Evolutionary conservation across 2,113 vertebrate genomes (phyloP).

Genomic region (Murina feae): DNA sequence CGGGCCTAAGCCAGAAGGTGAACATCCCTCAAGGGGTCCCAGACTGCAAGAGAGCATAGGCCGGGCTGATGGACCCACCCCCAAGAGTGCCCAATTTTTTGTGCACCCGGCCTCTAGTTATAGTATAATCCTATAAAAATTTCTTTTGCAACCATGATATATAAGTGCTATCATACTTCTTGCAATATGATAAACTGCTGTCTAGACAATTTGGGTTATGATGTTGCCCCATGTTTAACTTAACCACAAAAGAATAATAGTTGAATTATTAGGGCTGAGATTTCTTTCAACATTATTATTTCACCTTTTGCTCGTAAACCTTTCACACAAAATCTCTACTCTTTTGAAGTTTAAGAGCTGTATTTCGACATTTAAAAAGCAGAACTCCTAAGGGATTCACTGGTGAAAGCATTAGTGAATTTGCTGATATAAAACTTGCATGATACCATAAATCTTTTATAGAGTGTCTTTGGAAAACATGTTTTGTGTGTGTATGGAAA

Average conservation of each 20-base stretch:
- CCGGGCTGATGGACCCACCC: no score
- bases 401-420: constrained; percentile 91
- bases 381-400: constrained; percentile 83
- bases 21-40: no score
- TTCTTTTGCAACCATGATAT: neutral
- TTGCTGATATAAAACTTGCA: constrained; percentile 91
- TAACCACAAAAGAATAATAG: neutral
- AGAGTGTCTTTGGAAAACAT: constrained; percentile 81
- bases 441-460: constrained; percentile 93
- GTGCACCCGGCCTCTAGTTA: no score
- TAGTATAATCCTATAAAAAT: neutral
- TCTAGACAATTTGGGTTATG: neutral
- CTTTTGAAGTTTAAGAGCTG: constrained; percentile 77
- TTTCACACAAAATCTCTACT: constrained; percentile 52
- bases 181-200: neutral
- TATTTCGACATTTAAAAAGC: constrained; percentile 83
- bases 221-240: neutral
- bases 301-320: constrained; percentile 53
- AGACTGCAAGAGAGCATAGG: no score
- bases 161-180: neutral
- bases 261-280: constrained; percentile 27
- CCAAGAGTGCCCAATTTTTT: no score
- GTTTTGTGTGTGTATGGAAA: neutral
- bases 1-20: no score
- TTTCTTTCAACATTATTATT: constrained; percentile 59